A percentile compares a stretch with the other conserved stretches of the same genome.
These are phyloP conservation scores for Tillus elongatus DNA, from an alignment of 2,888 invertebrate genomes.

Conservation along the genomic window DNA sequence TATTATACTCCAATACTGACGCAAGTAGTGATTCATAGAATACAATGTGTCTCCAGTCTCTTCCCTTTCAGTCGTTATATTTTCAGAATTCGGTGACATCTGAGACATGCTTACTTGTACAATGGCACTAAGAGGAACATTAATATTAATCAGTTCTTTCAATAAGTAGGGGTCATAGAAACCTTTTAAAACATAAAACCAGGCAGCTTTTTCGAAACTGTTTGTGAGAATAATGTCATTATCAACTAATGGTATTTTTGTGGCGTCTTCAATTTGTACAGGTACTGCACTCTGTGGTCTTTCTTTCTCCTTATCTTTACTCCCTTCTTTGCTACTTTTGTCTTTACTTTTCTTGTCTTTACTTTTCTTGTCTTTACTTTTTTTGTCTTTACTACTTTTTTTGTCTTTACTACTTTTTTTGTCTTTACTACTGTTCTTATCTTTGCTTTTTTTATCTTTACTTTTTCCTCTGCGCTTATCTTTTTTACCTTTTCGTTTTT, in stretches of 20 bases:
- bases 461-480: too few species aligned
- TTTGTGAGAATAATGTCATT: background rate
- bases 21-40: too few species aligned
- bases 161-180: conserved; percentile 21
- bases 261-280: too few species aligned
- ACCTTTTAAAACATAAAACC: conserved; percentile 15
- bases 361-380: background rate
- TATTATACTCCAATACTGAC: conserved; percentile 18
- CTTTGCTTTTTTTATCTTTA: background rate
- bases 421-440: background rate
- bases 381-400: background rate
- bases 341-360: background rate
- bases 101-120: too few species aligned
- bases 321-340: background rate
- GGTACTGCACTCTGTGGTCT: background rate
- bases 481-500: too few species aligned
- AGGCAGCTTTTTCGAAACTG: background rate
- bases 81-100: too few species aligned
- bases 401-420: background rate
- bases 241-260: too few species aligned
- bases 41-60: too few species aligned
- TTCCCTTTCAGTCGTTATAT: background rate
- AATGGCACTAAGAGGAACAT: conserved; percentile 22
- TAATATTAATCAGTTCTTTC: conserved; percentile 17
- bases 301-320: background rate